A percentile compares a stretch with the other conserved stretches of the same genome.
phyloP scores from a whole-genome alignment of 64 coral and sea anemone genomes.

The Montipora foliosa region DNA sequence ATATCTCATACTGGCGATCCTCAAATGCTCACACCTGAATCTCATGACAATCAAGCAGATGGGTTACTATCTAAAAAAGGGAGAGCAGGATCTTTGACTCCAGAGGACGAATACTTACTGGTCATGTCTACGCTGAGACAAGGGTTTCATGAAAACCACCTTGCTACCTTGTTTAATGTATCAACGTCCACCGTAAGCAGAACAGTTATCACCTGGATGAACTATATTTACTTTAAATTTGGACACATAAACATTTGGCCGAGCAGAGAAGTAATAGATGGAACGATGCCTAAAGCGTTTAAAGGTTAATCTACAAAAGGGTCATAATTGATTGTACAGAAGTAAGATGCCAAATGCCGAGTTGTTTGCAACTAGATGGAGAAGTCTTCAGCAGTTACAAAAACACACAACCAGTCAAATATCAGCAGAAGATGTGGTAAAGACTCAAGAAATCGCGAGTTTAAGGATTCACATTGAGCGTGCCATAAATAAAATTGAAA shows the following conservation, averaged over 20 bases:
- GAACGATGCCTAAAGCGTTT: constrained; percentile 14
- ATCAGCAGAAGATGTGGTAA: constrained; percentile 2
- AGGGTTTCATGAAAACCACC: constrained; percentile 44
- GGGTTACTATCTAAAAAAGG: constrained; percentile 13
- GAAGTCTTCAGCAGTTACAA: constrained; percentile 1
- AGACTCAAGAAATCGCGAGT: constrained; percentile 13
- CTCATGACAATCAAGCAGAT: not conserved
- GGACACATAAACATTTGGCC: constrained; percentile 43
- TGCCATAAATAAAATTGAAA: constrained; percentile 23
- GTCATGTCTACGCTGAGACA: constrained; percentile 29
- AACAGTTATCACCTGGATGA: constrained; percentile 12
- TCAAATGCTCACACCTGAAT: not conserved
- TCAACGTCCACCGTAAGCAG: not conserved
- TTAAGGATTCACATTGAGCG: constrained; percentile 5
- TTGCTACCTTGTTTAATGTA: constrained; percentile 30
- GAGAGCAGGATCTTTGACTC: constrained; percentile 27
- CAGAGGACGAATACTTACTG: constrained; percentile 34
- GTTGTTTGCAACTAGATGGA: constrained; percentile 12
- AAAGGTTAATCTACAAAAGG: not conserved
- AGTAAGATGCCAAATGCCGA: constrained; percentile 33
- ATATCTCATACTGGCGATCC: constrained; percentile 56
- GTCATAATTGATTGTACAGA: constrained; percentile 37
- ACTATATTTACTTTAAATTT: constrained; percentile 30
- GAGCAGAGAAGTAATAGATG: not conserved
- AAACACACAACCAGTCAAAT: constrained; percentile 30